Evolutionary conservation across 2,888 invertebrate genomes (phyloP).

Genomic region (Cacoxenus indagator): DNA sequence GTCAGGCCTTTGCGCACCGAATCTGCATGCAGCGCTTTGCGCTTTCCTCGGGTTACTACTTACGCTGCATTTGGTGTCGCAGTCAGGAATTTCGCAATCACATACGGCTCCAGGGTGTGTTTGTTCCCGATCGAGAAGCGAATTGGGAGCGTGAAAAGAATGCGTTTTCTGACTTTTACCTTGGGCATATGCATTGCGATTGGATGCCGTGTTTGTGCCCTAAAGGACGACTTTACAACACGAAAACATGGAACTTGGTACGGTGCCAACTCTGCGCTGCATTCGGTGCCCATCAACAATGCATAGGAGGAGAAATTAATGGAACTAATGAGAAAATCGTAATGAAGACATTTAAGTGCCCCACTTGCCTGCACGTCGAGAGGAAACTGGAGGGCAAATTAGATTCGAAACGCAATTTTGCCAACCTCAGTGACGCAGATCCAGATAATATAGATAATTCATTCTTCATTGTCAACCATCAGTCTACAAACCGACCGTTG

Average conservation of each 20-base stretch:
- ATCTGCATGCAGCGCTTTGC: constrained; percentile 63
- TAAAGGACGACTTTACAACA: constrained; percentile 72
- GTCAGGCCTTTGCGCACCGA: constrained; percentile 59
- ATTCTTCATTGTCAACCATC: constrained; percentile 30
- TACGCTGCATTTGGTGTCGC: constrained; percentile 65
- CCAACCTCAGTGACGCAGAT: neutral
- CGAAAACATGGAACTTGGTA: constrained; percentile 42
- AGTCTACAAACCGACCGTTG: neutral
- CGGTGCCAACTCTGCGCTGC: constrained; percentile 55
- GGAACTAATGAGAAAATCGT: constrained; percentile 10
- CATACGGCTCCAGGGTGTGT: constrained; percentile 58
- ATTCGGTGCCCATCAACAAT: constrained; percentile 51
- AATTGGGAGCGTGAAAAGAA: constrained; percentile 82
- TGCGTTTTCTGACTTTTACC: constrained; percentile 80
- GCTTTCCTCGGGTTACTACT: constrained; percentile 62
- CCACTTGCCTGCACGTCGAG: constrained; percentile 39
- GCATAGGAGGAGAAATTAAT: constrained; percentile 30
- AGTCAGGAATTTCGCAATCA: constrained; percentile 53
- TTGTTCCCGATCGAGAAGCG: constrained; percentile 77
- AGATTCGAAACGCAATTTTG: neutral
- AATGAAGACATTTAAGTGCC: constrained; percentile 44
- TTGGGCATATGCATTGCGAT: constrained; percentile 76
- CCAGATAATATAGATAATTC: constrained; percentile 25
- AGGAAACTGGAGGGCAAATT: neutral
- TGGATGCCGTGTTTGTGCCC: constrained; percentile 76